phyloP scores from a whole-genome alignment of 1,140 invertebrate species.

The Drosophila seguyi region DNA sequence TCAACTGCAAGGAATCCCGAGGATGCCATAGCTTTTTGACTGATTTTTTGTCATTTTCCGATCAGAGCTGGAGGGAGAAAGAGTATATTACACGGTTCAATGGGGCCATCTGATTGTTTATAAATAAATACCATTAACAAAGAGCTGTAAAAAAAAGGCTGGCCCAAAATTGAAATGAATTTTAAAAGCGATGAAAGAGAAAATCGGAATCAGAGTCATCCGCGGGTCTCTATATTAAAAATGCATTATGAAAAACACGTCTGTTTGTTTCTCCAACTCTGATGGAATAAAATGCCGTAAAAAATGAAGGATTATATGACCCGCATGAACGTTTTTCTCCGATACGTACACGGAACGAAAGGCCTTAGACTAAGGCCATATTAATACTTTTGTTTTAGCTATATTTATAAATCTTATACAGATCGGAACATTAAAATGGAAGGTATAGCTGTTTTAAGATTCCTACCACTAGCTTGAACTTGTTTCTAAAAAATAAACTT shows the following conservation, averaged over 20 bases:
- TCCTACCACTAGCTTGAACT: neutral
- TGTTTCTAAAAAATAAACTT: neutral
- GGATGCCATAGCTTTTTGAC: conserved; percentile 24
- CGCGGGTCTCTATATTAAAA: conserved; percentile 64
- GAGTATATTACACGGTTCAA: conserved; percentile 55
- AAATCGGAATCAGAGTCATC: conserved; percentile 38
- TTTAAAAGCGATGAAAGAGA: conserved; percentile 38
- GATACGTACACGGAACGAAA: conserved; percentile 2
- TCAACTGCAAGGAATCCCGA: conserved; percentile 34
- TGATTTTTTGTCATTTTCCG: conserved; percentile 28
- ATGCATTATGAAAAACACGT: conserved; percentile 77
- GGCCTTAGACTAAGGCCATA: too few relatives aligned
- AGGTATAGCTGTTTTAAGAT: neutral
- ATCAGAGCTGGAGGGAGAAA: neutral
- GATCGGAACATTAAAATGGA: neutral
- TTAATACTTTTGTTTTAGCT: neutral
- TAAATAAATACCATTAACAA: conserved; percentile 62
- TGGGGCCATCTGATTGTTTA: conserved; percentile 69
- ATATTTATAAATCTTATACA: neutral
- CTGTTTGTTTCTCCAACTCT: conserved; percentile 58
- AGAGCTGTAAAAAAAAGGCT: conserved; percentile 38
- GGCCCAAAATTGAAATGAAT: conserved; percentile 45
- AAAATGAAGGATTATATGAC: conserved; percentile 64
- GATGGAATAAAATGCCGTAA: conserved; percentile 53
- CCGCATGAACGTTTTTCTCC: conserved; percentile 11